These are phyloP conservation scores for Carassius gibelio DNA, from an alignment of 2,113 vertebrate species.

Conservation along the genomic window DNA sequence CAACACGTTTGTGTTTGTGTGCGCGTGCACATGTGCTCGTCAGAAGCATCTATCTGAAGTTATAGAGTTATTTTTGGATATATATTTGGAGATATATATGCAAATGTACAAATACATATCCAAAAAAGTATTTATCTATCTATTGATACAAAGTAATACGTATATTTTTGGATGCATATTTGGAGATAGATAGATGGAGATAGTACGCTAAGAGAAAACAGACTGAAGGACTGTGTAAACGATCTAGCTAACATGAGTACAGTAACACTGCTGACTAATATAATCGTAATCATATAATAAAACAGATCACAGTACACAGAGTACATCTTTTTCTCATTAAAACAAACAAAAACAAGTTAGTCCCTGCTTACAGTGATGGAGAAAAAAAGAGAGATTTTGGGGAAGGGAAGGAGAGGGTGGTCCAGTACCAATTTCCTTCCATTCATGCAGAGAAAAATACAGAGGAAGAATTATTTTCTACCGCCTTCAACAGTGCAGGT, in stretches of 20 bases:
- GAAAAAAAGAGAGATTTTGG: background rate
- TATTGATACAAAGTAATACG: too few species aligned
- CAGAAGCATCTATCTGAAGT: background rate
- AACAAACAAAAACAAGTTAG: background rate
- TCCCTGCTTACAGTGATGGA: background rate
- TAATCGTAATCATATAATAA: background rate
- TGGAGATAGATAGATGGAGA: too few species aligned
- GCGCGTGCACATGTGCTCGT: background rate
- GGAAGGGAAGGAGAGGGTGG: constrained; percentile 15
- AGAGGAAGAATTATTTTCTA: background rate
- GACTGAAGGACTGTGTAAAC: background rate
- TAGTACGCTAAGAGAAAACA: too few species aligned
- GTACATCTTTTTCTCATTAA: background rate
- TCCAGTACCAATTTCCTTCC: constrained; percentile 32
- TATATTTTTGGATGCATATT: too few species aligned
- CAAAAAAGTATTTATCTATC: too few species aligned
- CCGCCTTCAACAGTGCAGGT: background rate
- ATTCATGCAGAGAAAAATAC: constrained; percentile 14
- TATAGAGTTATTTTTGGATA: too few species aligned
- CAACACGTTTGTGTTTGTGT: background rate
- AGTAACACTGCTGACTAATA: background rate
- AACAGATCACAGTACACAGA: background rate
- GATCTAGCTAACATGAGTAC: background rate
- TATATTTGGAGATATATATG: too few species aligned
- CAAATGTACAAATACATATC: too few species aligned